Conservation (phyloP, 2,888 invertebrate genomes). For the Cheilosia vernalis region DNA sequence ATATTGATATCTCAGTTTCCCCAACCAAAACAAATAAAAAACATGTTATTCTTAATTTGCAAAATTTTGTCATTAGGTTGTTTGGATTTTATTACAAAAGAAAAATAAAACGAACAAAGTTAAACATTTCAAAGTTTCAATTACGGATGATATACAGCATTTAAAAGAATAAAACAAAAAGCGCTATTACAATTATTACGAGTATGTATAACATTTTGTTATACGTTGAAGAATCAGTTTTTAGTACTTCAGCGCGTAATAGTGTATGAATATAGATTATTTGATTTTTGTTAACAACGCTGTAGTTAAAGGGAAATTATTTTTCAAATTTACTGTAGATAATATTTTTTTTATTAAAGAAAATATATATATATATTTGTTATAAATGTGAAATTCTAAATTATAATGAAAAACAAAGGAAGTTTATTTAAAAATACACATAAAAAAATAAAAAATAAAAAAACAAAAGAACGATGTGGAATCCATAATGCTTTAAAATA, state of each 20-base stretch:
- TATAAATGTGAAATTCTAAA: conserved; percentile 72
- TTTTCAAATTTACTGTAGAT: conserved; percentile 73
- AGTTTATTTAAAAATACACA: conserved; percentile 26
- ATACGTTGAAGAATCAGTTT: conserved; percentile 39
- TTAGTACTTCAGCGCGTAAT: conserved; percentile 61
- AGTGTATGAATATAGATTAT: conserved; percentile 64
- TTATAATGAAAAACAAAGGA: conserved; percentile 10
- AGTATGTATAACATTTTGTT: conserved; percentile 49
- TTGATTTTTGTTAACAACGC: conserved; percentile 72
- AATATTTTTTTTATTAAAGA: conserved; percentile 65
- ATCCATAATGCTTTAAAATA: conserved; percentile 74
- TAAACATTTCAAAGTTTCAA: conserved; percentile 61
- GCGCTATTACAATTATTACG: conserved; percentile 63
- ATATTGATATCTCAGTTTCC: conserved; percentile 51
- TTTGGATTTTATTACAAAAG: conserved; percentile 63
- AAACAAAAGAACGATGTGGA: conserved; percentile 72
- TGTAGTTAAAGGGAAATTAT: conserved; percentile 66
- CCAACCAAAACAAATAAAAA: conserved; percentile 70
- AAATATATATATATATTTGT: conserved; percentile 71
- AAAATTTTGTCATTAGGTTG: conserved; percentile 74
- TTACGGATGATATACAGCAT: conserved; percentile 27
- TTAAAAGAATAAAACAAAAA: conserved; percentile 36
- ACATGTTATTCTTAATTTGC: conserved; percentile 77
- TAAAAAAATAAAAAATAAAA: conserved; percentile 5
- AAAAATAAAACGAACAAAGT: conserved; percentile 47